Evolutionary conservation across 2,113 vertebrate genomes (phyloP).

Genomic region (Neotoma lepida): DNA sequence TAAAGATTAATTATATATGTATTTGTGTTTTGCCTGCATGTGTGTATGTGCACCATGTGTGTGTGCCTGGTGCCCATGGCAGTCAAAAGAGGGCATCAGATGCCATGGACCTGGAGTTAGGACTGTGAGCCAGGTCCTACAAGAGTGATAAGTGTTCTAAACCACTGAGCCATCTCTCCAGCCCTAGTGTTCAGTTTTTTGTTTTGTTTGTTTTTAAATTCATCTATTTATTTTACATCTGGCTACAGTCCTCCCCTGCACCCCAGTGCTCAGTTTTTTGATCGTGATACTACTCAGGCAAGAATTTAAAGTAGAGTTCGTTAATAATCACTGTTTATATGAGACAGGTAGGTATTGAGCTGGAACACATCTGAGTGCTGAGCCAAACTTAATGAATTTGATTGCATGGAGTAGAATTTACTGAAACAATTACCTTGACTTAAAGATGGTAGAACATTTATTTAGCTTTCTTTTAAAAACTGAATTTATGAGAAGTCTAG

Average conservation of each 20-base stretch:
- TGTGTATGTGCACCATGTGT: neutral
- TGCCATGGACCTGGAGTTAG: neutral
- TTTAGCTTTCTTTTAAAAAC: conserved; percentile 23
- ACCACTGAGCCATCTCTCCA: neutral
- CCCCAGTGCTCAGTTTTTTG: neutral
- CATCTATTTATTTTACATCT: no score
- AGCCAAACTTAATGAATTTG: neutral
- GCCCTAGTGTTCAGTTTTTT: neutral
- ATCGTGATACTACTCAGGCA: conserved; percentile 33
- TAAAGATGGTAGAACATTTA: conserved; percentile 3
- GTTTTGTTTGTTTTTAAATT: neutral
- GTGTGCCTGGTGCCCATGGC: neutral
- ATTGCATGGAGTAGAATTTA: conserved; percentile 53
- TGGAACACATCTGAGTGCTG: conserved; percentile 21
- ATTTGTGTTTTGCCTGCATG: neutral
- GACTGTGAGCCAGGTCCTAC: neutral
- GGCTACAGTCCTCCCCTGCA: no score
- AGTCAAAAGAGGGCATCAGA: neutral
- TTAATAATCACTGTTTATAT: neutral
- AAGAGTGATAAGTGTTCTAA: neutral
- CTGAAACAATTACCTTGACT: neutral
- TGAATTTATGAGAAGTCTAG: conserved; percentile 3
- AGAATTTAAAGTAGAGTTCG: conserved; percentile 38
- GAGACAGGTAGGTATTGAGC: conserved; percentile 1
- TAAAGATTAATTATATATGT: neutral